phyloP scores from a whole-genome alignment of 2,888 invertebrate species.

The Polyploca ridens region DNA sequence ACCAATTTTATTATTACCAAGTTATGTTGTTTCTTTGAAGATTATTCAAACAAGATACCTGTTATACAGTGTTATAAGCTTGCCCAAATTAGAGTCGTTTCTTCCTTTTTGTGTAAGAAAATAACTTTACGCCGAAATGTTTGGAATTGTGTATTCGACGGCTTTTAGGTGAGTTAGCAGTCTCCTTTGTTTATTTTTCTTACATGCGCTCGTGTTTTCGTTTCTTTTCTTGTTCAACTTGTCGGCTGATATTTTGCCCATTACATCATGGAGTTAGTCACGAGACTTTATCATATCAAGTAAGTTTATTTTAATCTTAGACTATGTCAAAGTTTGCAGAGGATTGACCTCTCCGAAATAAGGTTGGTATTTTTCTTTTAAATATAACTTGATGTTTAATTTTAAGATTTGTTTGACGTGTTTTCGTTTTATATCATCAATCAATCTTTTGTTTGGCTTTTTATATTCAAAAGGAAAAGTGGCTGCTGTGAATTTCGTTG shows the following conservation, averaged over 20 bases:
- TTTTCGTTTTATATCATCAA: neutral
- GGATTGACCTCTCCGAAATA: neutral
- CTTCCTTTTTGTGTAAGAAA: neutral
- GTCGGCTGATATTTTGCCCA: neutral
- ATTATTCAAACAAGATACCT: neutral
- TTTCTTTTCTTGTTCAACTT: neutral
- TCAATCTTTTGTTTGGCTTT: constrained; percentile 3
- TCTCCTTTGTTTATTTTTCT: neutral
- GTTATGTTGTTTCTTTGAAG: neutral
- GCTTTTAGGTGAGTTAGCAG: neutral
- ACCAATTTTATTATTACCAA: neutral
- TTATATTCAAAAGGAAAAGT: neutral
- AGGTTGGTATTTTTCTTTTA: constrained; percentile 9
- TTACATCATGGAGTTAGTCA: neutral
- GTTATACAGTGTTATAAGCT: neutral
- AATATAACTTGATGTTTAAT: neutral
- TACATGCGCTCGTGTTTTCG: too few species aligned
- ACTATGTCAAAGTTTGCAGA: neutral
- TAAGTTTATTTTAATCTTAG: neutral
- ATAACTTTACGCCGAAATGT: neutral
- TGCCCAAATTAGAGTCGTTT: neutral
- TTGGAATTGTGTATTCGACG: neutral
- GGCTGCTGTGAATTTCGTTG: neutral
- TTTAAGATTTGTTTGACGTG: neutral
- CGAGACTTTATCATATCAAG: neutral